These are phyloP conservation scores for Mactromeris polynyma DNA, from an alignment of 2,888 invertebrate genomes.

Conservation along the genomic window DNA sequence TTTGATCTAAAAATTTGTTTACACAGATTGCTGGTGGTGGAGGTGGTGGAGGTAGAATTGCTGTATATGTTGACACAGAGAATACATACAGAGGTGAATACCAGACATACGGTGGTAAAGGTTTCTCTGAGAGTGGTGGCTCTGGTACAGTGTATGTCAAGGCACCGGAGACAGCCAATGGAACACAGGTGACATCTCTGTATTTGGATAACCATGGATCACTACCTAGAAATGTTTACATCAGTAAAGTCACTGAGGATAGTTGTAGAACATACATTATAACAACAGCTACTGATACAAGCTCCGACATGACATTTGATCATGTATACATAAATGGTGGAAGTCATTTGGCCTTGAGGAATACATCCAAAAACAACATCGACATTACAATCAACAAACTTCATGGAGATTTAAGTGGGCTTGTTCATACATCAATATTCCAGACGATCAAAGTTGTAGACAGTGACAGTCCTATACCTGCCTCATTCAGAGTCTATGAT, in stretches of 20 bases:
- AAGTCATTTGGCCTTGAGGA: conserved; percentile 74
- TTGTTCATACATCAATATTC: conserved; percentile 75
- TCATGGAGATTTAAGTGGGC: conserved; percentile 77
- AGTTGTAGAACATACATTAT: conserved; percentile 76
- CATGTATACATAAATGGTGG: conserved; percentile 71
- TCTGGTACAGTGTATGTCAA: conserved; percentile 77
- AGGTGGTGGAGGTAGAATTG: conserved; percentile 80
- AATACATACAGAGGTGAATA: conserved; percentile 73
- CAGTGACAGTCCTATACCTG: conserved; percentile 76
- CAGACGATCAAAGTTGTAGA: conserved; percentile 68
- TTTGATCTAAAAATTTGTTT: too few species aligned
- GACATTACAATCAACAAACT: conserved; percentile 69
- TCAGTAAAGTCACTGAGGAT: conserved; percentile 66
- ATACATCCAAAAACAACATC: conserved; percentile 39
- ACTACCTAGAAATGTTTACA: conserved; percentile 67
- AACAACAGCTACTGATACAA: conserved; percentile 50
- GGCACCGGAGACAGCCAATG: conserved; percentile 47
- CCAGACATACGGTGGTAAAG: conserved; percentile 75
- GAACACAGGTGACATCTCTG: conserved; percentile 56
- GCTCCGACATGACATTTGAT: conserved; percentile 63
- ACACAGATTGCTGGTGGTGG: conserved; percentile 75
- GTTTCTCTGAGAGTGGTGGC: conserved; percentile 75
- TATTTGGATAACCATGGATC: conserved; percentile 75
- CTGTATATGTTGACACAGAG: conserved; percentile 66
- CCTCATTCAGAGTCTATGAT: conserved; percentile 76